Evolutionary conservation across 2,113 vertebrate species (phyloP).

Genomic region (Synchiropus splendidus): DNA sequence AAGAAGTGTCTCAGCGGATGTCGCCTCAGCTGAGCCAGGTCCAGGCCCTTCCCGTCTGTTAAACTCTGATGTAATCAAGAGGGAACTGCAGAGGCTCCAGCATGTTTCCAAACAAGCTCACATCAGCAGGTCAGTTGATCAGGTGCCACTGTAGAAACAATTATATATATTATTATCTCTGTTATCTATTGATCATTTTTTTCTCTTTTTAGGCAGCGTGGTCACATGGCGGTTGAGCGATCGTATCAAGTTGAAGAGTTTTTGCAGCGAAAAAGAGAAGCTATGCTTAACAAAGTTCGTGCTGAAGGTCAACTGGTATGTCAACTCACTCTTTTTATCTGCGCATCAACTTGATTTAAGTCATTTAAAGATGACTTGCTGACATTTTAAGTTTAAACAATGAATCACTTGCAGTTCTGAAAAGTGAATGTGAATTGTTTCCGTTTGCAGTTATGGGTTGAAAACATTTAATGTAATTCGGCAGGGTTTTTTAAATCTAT

Average conservation of each 20-base stretch:
- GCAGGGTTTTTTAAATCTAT: too few relatives aligned
- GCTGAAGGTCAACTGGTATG: slow-evolving; percentile 90
- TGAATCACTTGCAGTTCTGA: too few relatives aligned
- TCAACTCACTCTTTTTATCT: neutral
- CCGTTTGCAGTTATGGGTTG: too few relatives aligned
- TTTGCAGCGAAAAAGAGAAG: slow-evolving; percentile 86
- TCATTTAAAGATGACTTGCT: too few relatives aligned
- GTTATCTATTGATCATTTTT: neutral
- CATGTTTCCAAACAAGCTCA: slow-evolving; percentile 70
- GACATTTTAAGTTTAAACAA: neutral
- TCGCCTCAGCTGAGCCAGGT: slow-evolving; percentile 63
- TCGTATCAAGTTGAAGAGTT: slow-evolving; percentile 91
- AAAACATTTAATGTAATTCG: too few relatives aligned
- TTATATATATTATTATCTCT: too few relatives aligned
- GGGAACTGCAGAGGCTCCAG: slow-evolving; percentile 79
- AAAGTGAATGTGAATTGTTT: too few relatives aligned
- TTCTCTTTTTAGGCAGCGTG: slow-evolving; percentile 68
- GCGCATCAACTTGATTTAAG: too few relatives aligned
- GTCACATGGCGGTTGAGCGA: slow-evolving; percentile 67
- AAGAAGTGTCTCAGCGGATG: slow-evolving; percentile 63
- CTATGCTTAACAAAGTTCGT: slow-evolving; percentile 93
- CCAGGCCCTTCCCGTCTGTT: slow-evolving; percentile 50
- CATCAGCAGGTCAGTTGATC: slow-evolving; percentile 54
- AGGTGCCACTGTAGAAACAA: too few relatives aligned
- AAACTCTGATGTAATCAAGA: slow-evolving; percentile 68